These are phyloP conservation scores for Taenioides sp. DNA, from an alignment of 2,797 vertebrate species.

Conservation along the genomic window DNA sequence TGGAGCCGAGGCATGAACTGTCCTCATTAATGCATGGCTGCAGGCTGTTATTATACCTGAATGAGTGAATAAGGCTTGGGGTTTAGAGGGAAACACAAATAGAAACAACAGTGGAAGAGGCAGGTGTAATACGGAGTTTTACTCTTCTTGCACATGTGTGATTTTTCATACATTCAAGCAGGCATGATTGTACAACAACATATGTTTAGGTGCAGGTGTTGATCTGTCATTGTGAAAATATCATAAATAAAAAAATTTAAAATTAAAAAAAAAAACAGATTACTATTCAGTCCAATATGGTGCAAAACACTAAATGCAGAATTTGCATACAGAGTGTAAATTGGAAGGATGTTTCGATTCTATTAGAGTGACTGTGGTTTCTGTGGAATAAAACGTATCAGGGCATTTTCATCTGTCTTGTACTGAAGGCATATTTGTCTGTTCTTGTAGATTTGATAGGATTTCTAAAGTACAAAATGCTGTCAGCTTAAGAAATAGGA, in stretches of 20 bases:
- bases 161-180: slow-evolving; percentile 18
- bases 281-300: too few species aligned
- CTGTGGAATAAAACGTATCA: not conserved
- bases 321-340: not conserved
- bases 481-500: slow-evolving; percentile 9
- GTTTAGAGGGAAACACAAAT: slow-evolving; percentile 39
- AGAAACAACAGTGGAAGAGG: slow-evolving; percentile 26
- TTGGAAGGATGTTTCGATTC: not conserved
- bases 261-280: too few species aligned
- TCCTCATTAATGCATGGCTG: slow-evolving; percentile 64
- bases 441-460: not conserved
- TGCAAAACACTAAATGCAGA: slow-evolving; percentile 3
- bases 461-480: slow-evolving; percentile 11
- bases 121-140: not conserved
- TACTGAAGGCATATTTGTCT: not conserved
- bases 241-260: not conserved
- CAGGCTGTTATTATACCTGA: slow-evolving; percentile 50
- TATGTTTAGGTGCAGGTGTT: slow-evolving; percentile 20
- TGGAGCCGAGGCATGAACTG: slow-evolving; percentile 44
- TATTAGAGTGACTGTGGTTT: not conserved
- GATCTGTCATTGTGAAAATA: not conserved
- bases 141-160: not conserved
- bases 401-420: not conserved
- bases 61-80: slow-evolving; percentile 42
- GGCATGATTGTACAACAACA: slow-evolving; percentile 13